Base-by-base conservation (phyloP, 2,888 invertebrate genomes). In the Shargacucullia verbasci region DNA sequence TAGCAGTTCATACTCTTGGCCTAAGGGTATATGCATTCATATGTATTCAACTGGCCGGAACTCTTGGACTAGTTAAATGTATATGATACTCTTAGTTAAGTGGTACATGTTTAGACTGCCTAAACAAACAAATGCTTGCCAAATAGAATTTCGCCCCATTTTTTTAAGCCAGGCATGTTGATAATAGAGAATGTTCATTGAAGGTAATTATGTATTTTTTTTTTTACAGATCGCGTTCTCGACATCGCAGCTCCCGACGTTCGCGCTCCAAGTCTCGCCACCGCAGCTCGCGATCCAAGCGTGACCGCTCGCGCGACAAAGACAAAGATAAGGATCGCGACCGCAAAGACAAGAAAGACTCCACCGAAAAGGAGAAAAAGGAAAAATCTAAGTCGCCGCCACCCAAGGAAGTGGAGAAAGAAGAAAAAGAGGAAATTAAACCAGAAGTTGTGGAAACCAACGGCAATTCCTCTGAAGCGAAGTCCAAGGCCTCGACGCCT, bases 221-320 rank as follows among this genome's bases (percentile, higher is more conserved):
- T 39, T 34, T 6, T 66, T 73, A 59, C 76, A 93, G 95, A 62
- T 95, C 95, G 0, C 90, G 94, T 20, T 95, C 95, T 9, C 91
- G 95, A 0, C 95, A 95, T 71, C 95, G 95, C 64, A 93, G 95
- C 50, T 95, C 95, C 0, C 94, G 95, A 33, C 94, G 95, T 0
- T 87, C 91, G 0, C 90, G 93, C 9, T 94, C 94, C 0, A 83
- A 90, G 39, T 95, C 95, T 0, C 89, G 95, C 11, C 95, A 95
- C 70, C 95, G 95, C 75, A 90, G 94, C 58, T 95, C 95, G 0
- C 89, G 92, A 29, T 87, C 92, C 27, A 94, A 94, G 64, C 91
- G 93, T 12, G 94, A 94, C 60, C 87, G 90, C 43, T 92, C 93
- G 13, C 87, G 89, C 3, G 92, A 92, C 45, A 78, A 78, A 35